Conservation (phyloP, 2,888 invertebrate species). For the Nipponacmea schrenckii region DNA sequence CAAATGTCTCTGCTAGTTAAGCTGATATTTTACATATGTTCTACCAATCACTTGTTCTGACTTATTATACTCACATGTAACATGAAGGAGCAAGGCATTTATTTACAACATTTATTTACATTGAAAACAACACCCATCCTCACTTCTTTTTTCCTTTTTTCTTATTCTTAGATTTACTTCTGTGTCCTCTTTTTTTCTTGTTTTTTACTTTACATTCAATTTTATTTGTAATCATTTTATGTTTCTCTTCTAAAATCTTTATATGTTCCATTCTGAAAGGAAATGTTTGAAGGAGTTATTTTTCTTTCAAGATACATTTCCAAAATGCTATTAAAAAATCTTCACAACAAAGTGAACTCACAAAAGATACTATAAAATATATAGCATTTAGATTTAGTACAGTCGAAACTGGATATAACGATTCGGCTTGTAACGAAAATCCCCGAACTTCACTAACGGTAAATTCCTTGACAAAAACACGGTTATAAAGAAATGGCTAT, state of each 20-base stretch:
- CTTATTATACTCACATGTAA: no score
- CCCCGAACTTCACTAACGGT: no score
- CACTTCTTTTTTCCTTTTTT: background rate
- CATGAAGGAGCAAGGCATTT: background rate
- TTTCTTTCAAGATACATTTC: background rate
- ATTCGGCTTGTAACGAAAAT: no score
- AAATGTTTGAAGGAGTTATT: background rate
- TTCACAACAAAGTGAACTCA: background rate
- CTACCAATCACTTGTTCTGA: no score
- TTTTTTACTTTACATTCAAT: constrained; percentile 8
- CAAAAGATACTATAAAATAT: no score
- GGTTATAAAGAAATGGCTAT: no score
- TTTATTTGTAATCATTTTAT: background rate
- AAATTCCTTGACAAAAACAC: no score
- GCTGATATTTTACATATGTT: no score
- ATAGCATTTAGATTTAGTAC: no score
- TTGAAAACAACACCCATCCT: background rate
- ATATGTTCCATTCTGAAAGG: constrained; percentile 11
- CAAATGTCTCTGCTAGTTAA: no score
- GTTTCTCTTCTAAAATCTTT: background rate
- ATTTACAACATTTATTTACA: background rate
- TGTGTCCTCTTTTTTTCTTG: background rate
- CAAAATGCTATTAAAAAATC: background rate
- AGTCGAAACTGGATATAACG: no score
- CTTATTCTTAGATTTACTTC: background rate